Conservation (phyloP, 2,888 invertebrate genomes). For the Pollenia labialis region DNA sequence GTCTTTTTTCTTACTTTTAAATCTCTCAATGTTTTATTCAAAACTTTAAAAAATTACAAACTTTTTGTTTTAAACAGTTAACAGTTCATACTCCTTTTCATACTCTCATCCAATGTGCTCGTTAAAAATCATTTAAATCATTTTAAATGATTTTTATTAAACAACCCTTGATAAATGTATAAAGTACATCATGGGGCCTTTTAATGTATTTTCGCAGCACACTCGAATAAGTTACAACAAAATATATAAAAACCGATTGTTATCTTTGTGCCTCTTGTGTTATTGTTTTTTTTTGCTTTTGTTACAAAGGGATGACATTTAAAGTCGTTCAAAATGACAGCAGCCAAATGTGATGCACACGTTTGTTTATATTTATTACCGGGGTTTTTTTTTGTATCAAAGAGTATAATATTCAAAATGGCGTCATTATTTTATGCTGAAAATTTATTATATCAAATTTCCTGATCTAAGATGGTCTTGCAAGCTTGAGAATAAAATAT, state of each 20-base stretch:
- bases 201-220: constrained; percentile 44
- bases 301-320: constrained; percentile 54
- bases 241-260: constrained; percentile 26
- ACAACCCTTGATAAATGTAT: constrained; percentile 53
- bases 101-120: neutral
- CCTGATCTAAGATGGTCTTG: constrained; percentile 16
- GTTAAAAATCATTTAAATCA: constrained; percentile 22
- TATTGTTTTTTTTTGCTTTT: constrained; percentile 27
- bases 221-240: constrained; percentile 42
- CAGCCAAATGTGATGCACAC: constrained; percentile 57
- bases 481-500: neutral
- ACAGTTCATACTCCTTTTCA: too few species aligned
- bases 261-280: constrained; percentile 48
- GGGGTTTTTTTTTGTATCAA: neutral
- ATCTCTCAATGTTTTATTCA: too few species aligned
- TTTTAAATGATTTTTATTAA: constrained; percentile 38
- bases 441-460: constrained; percentile 22
- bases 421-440: constrained; percentile 24
- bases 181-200: constrained; percentile 24
- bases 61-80: too few species aligned
- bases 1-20: too few species aligned
- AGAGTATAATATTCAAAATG: constrained; percentile 52
- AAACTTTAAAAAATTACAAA: too few species aligned
- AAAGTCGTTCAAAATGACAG: constrained; percentile 59
- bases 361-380: constrained; percentile 50